Conservation (phyloP, 2,797 vertebrate species). For the Oreochromis grahami region DNA sequence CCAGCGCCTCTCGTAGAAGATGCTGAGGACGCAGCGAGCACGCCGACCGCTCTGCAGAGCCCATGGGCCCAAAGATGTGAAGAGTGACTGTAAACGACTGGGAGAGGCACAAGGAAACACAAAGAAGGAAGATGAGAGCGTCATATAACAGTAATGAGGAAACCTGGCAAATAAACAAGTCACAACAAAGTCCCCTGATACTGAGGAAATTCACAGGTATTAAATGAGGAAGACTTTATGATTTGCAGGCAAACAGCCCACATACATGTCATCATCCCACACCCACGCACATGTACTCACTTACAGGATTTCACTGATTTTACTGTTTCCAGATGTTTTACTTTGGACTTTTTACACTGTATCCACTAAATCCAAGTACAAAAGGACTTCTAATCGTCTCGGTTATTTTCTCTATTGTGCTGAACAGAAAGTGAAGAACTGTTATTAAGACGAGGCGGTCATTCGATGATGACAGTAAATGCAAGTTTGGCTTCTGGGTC, state of each 20-base stretch:
- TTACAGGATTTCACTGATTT: background rate
- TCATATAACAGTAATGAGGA: background rate
- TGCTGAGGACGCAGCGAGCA: conserved; percentile 81
- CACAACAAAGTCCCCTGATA: background rate
- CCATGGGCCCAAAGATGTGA: conserved; percentile 86
- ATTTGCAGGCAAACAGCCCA: background rate
- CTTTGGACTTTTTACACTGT: background rate
- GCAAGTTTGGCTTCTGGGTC: background rate
- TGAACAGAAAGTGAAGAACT: background rate
- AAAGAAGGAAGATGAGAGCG: background rate
- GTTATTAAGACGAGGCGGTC: background rate
- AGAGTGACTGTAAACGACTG: conserved; percentile 80
- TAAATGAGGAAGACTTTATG: background rate
- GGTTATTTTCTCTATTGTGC: background rate
- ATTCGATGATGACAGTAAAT: background rate
- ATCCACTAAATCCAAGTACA: background rate
- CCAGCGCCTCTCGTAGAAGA: conserved; percentile 94
- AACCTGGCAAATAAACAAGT: background rate
- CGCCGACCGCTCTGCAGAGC: conserved; percentile 79
- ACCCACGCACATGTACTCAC: background rate
- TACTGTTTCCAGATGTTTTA: background rate
- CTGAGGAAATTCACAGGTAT: background rate
- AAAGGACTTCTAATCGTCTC: background rate
- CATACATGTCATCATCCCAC: background rate
- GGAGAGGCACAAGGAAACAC: background rate